A percentile compares a stretch with the other conserved stretches of the same genome.
Evolutionary conservation across 2,113 vertebrate genomes (phyloP).

Genomic region (Indicator maculatus): DNA sequence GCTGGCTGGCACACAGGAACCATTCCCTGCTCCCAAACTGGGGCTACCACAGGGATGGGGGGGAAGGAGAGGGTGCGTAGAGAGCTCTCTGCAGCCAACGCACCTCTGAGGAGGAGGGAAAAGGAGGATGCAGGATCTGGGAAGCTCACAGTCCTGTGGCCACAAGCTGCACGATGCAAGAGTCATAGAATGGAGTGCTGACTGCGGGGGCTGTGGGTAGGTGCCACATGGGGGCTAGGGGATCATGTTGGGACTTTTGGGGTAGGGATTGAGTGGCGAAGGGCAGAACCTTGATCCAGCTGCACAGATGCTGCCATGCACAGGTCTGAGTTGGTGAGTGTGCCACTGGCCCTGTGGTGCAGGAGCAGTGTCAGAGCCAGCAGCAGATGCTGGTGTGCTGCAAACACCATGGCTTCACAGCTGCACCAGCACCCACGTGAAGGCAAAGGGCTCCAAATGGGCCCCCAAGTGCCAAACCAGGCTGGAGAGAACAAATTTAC

Average conservation of each 20-base stretch:
- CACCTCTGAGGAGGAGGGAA: background rate
- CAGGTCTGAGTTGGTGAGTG: rapidly evolving
- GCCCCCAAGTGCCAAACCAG: background rate
- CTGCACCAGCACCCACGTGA: rapidly evolving
- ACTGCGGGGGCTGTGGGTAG: background rate
- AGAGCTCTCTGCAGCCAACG: background rate
- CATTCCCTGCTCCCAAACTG: background rate
- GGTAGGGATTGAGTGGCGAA: background rate
- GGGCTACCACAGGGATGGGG: rapidly evolving
- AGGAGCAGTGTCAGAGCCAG: background rate
- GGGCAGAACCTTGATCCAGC: background rate
- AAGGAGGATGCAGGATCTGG: background rate
- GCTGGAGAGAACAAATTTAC: background rate
- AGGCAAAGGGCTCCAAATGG: background rate
- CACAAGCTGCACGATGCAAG: rapidly evolving
- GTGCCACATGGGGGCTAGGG: background rate
- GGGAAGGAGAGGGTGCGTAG: background rate
- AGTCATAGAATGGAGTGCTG: background rate
- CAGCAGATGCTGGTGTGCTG: rapidly evolving
- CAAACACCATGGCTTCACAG: rapidly evolving
- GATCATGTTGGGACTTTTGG: background rate
- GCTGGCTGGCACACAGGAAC: background rate
- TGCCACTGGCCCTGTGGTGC: background rate
- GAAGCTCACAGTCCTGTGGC: rapidly evolving
- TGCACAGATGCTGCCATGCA: background rate